Conservation (phyloP, 2,888 invertebrate genomes). For the Corbicula japonica region DNA sequence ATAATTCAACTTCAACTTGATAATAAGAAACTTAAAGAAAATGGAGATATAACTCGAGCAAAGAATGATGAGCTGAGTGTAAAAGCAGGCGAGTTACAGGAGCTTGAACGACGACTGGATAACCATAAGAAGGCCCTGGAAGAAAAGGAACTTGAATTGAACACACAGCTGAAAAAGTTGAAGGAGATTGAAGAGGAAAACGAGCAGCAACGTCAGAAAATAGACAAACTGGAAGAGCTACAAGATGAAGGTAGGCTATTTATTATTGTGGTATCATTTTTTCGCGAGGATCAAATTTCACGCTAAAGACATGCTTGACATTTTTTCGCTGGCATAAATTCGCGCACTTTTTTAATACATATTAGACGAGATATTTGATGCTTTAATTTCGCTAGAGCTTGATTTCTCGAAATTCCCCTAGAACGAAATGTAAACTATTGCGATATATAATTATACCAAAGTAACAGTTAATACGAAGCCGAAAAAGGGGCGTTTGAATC, state of each 20-base stretch:
- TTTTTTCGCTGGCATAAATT: not conserved
- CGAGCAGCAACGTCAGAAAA: slow-evolving; percentile 65
- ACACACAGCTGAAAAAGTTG: slow-evolving; percentile 69
- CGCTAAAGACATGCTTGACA: not conserved
- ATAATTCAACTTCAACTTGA: slow-evolving; percentile 73
- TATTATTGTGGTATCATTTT: not conserved
- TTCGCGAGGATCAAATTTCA: no score
- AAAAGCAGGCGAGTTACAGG: slow-evolving; percentile 66
- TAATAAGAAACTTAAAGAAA: slow-evolving; percentile 71
- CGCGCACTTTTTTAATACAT: no score
- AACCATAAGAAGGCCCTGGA: slow-evolving; percentile 70
- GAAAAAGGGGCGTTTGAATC: no score
- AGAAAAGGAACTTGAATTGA: slow-evolving; percentile 71
- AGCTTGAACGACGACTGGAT: slow-evolving; percentile 68
- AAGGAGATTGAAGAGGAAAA: slow-evolving; percentile 71
- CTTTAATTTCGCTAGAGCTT: no score
- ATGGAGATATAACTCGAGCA: slow-evolving; percentile 59
- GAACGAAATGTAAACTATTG: no score
- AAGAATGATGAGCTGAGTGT: slow-evolving; percentile 65
- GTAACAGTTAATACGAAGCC: no score
- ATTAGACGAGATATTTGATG: no score
- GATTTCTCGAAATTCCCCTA: no score
- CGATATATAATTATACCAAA: no score
- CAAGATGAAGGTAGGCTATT: slow-evolving; percentile 70
- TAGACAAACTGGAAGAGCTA: slow-evolving; percentile 66